Evolutionary conservation across 1,140 invertebrate species (phyloP), one percentile per base, ranked within the genome.

Genomic region (Copidosoma floridanum): DNA sequence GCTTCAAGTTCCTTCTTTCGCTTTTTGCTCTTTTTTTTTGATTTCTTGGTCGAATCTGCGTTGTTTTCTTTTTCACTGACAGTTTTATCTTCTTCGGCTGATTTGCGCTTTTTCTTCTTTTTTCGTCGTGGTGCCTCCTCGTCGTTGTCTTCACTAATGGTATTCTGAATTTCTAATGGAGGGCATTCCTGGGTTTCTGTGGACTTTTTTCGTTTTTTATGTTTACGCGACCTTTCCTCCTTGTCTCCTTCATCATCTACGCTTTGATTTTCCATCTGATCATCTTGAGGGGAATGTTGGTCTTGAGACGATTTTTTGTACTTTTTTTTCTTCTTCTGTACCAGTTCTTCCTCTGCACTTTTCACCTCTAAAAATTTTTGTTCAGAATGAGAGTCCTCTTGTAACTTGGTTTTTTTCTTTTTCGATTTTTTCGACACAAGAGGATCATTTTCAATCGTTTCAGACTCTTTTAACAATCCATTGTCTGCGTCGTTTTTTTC

Each of bases 101-200:
- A 55, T 18, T 35, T 38, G n/a, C 52, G 43, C 23, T 59, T 58
- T 35, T 58, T 58, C 29, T 64, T 53, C 26, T 63, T 57, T 21
- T 44, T 53, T 40, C 23, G n/a, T 26, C 6, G n/a, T 8, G 20
- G 38, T 58, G 44, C 43, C 12, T 24, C 20, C 35, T 52, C 51
- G 8, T 23, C 16, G 12, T 38, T 23, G 7, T 53, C 21, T 10
- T 4, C 14, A 27, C 56, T 20, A 10, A n/a, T 16, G 51, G 21
- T 46, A n/a, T 52, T 18, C n/a, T 10, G 21, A 27, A 14, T 50
- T n/a, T 27, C 10, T n/a, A n/a, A n/a, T n/a, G n/a, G n/a, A n/a
- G n/a, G n/a, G n/a, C n/a, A n/a, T n/a, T n/a, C n/a, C n/a, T n/a
- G n/a, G n/a, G n/a, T n/a, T 35, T 51, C n/a, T 32, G n/a, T 18